Evolutionary conservation across 37 sponge, comb jelly and placozoan genomes (phyloP), one percentile per base, ranked within the genome.

Genomic region (Agelas oroides): DNA sequence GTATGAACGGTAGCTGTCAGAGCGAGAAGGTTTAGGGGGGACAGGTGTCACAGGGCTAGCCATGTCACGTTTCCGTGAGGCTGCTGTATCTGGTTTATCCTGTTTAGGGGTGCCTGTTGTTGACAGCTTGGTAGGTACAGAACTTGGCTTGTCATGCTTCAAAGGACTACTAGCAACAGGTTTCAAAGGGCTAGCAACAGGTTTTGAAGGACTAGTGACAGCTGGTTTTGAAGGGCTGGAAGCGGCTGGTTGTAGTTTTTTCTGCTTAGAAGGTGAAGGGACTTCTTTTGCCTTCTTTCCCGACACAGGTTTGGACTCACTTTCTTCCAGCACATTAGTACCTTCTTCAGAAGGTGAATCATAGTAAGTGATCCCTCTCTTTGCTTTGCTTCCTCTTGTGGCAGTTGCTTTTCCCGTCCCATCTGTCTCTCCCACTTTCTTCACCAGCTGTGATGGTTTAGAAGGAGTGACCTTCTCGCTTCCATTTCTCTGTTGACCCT

Each of bases 1-100:
- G 68, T 93, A 93, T 33, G 41, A 76, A 36, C 65, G 53, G 67
- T 93, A 93, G 53, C 83, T 86, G 56, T 59, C 76, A 8, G 58
- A 20, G 25, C 65, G 33, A 36, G 57, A 53, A 1, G 77, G 71
- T 65, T 64, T 65, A 15, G 24, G 28, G 28, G 57, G 62, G 23
- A 38, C 46, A 14, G 56, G 64, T 46, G 68, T 69, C 12, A 38
- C 15, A 21, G 77, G 59, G 14, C 37, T 73, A 12, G 54, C 19
- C 31, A 52, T 18, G 13, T 12, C 34, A 20, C 57, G 19, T 14
- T n/a, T 32, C 30, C 62, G 0, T 23, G 64, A 5, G 54, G 21
- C 17, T 27, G 77, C 28, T 58, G 12, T 69, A 5, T n/a, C 61
- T 46, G 75, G 31, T 53, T 38, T 73, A 53, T 30, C 46, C 70